Conservation (phyloP, 2,797 vertebrate genomes). For the Clarias pachynema region DNA sequence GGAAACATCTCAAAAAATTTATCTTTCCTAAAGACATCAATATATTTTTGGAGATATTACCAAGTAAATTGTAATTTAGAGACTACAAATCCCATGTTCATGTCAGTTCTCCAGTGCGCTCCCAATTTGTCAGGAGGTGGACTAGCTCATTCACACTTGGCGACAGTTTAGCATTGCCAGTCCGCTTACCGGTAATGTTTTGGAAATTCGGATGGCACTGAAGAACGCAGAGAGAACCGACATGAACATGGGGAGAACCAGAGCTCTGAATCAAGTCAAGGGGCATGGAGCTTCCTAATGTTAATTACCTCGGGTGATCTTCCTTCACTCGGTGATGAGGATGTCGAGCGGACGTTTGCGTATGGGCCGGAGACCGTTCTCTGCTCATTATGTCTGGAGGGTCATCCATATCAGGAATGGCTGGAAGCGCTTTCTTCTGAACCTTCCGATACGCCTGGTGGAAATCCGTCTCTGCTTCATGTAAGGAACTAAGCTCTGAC, state of each 20-base stretch:
- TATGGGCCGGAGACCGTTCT: conserved; percentile 35
- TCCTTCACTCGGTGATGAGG: conserved; percentile 37
- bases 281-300: background rate
- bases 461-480: conserved; percentile 84
- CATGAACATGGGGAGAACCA: background rate
- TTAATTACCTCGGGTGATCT: conserved; percentile 51
- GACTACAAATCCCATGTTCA: too few species aligned
- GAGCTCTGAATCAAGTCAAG: background rate
- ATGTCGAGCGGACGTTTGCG: conserved; percentile 28
- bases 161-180: background rate
- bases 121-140: too few species aligned
- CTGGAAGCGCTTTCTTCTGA: conserved; percentile 85
- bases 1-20: conserved; percentile 45
- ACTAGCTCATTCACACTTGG: background rate
- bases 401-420: conserved; percentile 80
- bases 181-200: background rate
- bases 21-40: background rate
- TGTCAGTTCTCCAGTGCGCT: too few species aligned
- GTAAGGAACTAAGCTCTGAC: conserved; percentile 94
- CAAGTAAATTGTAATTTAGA: too few species aligned
- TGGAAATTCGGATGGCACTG: background rate
- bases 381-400: conserved; percentile 68
- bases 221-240: background rate
- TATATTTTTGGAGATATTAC: background rate
- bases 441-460: conserved; percentile 84